phyloP scores from a whole-genome alignment of 2,888 invertebrate genomes.

The Drosophila atripex region DNA sequence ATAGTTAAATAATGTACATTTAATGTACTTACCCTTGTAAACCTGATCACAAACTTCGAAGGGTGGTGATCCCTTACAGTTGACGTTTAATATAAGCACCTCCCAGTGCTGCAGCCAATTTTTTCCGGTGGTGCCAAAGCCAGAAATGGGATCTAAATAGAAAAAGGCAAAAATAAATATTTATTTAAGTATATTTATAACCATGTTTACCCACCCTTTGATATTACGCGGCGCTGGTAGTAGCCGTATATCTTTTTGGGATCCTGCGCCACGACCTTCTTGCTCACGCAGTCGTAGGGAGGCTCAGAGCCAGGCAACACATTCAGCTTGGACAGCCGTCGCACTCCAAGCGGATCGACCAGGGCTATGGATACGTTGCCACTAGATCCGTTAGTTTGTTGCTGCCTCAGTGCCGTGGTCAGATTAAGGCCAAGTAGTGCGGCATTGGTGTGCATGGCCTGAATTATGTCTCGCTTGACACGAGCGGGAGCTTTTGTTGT shows the following conservation, averaged over 20 bases:
- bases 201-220: slow-evolving; percentile 86
- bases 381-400: slow-evolving; percentile 31
- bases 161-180: neutral
- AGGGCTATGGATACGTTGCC: slow-evolving; percentile 54
- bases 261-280: slow-evolving; percentile 87
- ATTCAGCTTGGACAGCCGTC: slow-evolving; percentile 15
- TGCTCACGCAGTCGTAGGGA: slow-evolving; percentile 85
- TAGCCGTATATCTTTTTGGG: slow-evolving; percentile 89
- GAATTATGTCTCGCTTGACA: slow-evolving; percentile 64
- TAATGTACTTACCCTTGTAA: slow-evolving; percentile 84
- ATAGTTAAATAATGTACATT: neutral
- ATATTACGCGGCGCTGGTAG: slow-evolving; percentile 87
- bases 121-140: slow-evolving; percentile 89
- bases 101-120: slow-evolving; percentile 94
- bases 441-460: slow-evolving; percentile 75
- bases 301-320: slow-evolving; percentile 32
- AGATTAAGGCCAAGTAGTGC: slow-evolving; percentile 75
- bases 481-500: slow-evolving; percentile 44
- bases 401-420: slow-evolving; percentile 56
- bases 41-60: slow-evolving; percentile 89
- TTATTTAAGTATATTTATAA: neutral
- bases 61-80: slow-evolving; percentile 90
- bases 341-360: slow-evolving; percentile 64
- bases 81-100: slow-evolving; percentile 88
- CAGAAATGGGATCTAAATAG: slow-evolving; percentile 88